A percentile compares a stretch with the other conserved stretches of the same genome.
Conservation (phyloP, 2,113 vertebrate species). For the Pachypanchax playfairii region DNA sequence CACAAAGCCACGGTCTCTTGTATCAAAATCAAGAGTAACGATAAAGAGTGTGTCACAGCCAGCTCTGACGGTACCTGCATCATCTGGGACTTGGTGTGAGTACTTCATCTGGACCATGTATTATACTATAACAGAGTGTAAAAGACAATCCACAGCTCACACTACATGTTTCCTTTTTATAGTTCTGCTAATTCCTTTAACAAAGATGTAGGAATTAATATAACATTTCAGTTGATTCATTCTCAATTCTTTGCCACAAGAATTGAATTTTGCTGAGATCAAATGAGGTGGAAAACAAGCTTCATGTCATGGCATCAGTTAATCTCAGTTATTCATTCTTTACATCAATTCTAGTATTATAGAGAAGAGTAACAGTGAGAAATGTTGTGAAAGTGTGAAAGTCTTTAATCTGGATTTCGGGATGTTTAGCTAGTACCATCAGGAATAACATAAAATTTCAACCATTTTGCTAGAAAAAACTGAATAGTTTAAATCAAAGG, state of each 20-base stretch:
- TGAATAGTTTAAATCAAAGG: too few species aligned
- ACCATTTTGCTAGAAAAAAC: too few species aligned
- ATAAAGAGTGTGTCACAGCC: constrained; percentile 84
- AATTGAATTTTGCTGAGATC: background rate
- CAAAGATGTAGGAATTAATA: too few species aligned
- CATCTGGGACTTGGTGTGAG: constrained; percentile 91
- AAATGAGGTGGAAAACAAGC: constrained; percentile 1
- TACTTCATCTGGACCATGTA: constrained; percentile 17
- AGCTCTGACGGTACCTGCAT: constrained; percentile 87
- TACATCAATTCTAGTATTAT: too few species aligned
- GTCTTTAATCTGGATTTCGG: too few species aligned
- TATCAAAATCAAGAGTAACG: constrained; percentile 83
- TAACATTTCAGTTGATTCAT: background rate
- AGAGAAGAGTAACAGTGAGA: too few species aligned
- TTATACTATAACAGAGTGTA: background rate
- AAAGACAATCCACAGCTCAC: background rate
- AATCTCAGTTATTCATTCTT: background rate
- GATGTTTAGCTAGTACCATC: too few species aligned
- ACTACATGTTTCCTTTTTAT: background rate
- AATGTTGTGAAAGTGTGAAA: too few species aligned
- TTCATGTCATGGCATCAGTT: background rate
- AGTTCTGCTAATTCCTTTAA: background rate
- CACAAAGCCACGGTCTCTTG: constrained; percentile 83
- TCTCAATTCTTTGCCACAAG: background rate
- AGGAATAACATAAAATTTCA: too few species aligned